Percentiles rank a stretch among this genome's conserved stretches.
These are phyloP conservation scores for Coryphaenoides rupestris DNA, from an alignment of 2,113 vertebrate species.

Conservation along the genomic window DNA sequence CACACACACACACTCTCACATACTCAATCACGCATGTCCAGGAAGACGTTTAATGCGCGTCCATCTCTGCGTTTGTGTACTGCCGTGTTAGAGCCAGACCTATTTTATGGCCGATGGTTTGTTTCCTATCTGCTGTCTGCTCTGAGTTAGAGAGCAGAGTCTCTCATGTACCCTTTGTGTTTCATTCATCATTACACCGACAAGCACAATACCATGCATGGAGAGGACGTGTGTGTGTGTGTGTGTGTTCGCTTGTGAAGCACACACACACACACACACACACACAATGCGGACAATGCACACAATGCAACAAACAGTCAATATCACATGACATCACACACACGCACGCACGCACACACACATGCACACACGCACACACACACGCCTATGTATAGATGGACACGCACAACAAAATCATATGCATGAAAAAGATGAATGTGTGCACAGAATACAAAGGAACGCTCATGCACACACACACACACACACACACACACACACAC, in stretches of 20 bases:
- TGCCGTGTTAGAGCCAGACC: not conserved
- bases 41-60: slow-evolving; percentile 12
- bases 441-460: not conserved
- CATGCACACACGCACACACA: slow-evolving; percentile 3
- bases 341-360: slow-evolving; percentile 18
- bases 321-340: no score
- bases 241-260: no score
- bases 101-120: slow-evolving; percentile 39
- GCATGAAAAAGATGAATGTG: not conserved
- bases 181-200: slow-evolving; percentile 41
- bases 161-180: slow-evolving; percentile 51
- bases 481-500: slow-evolving; percentile 14
- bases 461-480: not conserved
- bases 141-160: slow-evolving; percentile 42
- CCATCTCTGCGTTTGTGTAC: slow-evolving; percentile 31
- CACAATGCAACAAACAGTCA: no score
- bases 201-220: slow-evolving; percentile 3
- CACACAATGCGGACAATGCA: not conserved
- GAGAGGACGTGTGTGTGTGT: no score
- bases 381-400: slow-evolving; percentile 1
- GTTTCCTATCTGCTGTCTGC: slow-evolving; percentile 45
- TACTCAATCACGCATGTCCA: no score
- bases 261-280: not conserved
- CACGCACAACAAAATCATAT: not conserved
- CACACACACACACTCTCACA: not conserved